A percentile compares a stretch with the other conserved stretches of the same genome.
Evolutionary conservation across 2,113 vertebrate genomes (phyloP).

Genomic region (Callipepla californica): DNA sequence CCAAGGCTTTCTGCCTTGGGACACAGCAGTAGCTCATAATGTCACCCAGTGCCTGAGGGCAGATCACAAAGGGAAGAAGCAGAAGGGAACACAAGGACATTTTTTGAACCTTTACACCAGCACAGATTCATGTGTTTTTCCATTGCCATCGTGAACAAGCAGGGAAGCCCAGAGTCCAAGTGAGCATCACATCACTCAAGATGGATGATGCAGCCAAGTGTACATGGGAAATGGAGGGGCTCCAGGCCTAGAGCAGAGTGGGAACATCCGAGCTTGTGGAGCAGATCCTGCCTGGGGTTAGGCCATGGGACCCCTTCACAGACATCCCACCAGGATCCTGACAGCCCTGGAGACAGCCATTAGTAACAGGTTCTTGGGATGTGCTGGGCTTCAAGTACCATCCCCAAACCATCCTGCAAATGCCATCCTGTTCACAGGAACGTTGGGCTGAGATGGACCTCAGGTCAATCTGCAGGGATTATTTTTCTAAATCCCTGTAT

Average conservation of each 20-base stretch:
- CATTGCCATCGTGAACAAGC: not conserved
- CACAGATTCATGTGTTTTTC: not conserved
- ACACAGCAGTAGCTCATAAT: not conserved
- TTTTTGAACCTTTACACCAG: not conserved
- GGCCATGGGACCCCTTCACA: not conserved
- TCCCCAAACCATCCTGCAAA: not conserved
- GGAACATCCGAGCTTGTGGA: not conserved
- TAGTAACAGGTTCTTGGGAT: not conserved
- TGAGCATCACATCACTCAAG: fast-evolving
- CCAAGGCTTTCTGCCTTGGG: not conserved
- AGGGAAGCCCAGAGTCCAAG: not conserved
- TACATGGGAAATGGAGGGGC: not conserved
- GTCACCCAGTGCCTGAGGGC: not conserved
- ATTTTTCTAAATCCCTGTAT: not conserved
- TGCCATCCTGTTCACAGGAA: not conserved
- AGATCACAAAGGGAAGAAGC: not conserved
- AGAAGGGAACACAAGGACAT: not conserved
- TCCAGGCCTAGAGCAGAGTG: not conserved
- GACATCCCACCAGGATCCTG: not conserved
- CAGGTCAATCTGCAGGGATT: not conserved
- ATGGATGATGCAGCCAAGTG: not conserved
- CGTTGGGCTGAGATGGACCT: not conserved
- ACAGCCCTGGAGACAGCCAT: not conserved
- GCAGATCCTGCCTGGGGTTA: not conserved
- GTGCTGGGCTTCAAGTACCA: not conserved